Conservation (phyloP, 2,888 invertebrate species). For the Limnephilus auricula region DNA sequence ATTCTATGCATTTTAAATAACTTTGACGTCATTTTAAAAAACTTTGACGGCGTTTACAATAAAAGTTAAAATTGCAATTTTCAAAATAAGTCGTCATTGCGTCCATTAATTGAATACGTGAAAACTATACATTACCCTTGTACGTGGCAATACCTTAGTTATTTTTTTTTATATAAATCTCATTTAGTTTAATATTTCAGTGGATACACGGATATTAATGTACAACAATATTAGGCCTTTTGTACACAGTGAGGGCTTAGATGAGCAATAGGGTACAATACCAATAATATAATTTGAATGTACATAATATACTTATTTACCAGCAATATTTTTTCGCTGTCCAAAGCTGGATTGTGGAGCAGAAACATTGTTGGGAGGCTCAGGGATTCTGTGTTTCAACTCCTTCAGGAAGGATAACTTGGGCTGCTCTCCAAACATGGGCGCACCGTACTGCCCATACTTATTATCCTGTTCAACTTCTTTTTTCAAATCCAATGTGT, state of each 20-base stretch:
- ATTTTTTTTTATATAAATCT: neutral
- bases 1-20: too few relatives aligned
- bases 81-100: too few relatives aligned
- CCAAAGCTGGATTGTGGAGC: conserved; percentile 72
- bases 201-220: too few relatives aligned
- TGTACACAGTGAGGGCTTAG: too few relatives aligned
- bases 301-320: conserved; percentile 67
- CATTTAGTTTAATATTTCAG: neutral
- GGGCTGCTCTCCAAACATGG: conserved; percentile 72
- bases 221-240: too few relatives aligned
- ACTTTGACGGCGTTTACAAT: too few relatives aligned
- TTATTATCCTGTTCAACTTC: conserved; percentile 75
- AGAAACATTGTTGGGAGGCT: conserved; percentile 68
- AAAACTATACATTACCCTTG: too few relatives aligned
- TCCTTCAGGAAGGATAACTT: conserved; percentile 81
- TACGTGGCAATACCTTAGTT: too few relatives aligned
- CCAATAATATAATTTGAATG: neutral
- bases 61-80: too few relatives aligned
- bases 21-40: too few relatives aligned
- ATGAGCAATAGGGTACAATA: too few relatives aligned
- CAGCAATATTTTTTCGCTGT: conserved; percentile 72
- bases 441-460: conserved; percentile 72
- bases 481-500: conserved; percentile 78
- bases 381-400: conserved; percentile 80
- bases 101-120: too few relatives aligned